phyloP scores from a whole-genome alignment of 2,113 vertebrate genomes.

The Crotalus helleri region DNA sequence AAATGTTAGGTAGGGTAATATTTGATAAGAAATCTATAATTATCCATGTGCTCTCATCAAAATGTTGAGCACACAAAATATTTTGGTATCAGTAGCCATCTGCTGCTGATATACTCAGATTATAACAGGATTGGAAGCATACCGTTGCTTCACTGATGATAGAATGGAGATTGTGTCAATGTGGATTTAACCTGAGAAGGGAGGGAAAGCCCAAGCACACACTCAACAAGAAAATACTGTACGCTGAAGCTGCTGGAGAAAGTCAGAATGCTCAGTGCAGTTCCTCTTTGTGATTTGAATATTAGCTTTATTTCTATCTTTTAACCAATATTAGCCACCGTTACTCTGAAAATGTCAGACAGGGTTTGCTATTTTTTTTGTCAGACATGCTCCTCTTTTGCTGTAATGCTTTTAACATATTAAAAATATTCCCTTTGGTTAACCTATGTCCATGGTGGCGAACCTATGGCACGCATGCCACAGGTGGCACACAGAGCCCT shows the following conservation, averaged over 20 bases:
- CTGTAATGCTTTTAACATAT: background rate
- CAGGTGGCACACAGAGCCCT: too few relatives aligned
- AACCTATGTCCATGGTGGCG: background rate
- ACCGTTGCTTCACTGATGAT: background rate
- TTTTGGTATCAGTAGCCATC: conserved; percentile 21
- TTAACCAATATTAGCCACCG: background rate
- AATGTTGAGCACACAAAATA: conserved; percentile 22
- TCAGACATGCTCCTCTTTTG: background rate
- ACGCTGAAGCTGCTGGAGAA: background rate
- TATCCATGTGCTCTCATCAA: conserved; percentile 32
- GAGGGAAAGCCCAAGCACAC: background rate
- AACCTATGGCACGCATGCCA: too few relatives aligned
- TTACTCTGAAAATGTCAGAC: background rate
- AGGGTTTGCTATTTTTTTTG: background rate
- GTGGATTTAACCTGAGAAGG: background rate
- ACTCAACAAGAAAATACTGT: background rate
- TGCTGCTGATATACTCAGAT: background rate
- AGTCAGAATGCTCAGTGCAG: conserved; percentile 7
- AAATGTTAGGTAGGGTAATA: conserved; percentile 21
- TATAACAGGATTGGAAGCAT: background rate
- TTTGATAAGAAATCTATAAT: conserved; percentile 17
- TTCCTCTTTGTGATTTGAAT: background rate
- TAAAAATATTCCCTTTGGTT: background rate
- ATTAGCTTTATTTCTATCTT: background rate
- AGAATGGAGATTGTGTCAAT: background rate